A percentile compares a stretch with the other conserved stretches of the same genome.
These are phyloP conservation scores for Metalampra italica DNA, from an alignment of 2,888 invertebrate species.

Conservation along the genomic window DNA sequence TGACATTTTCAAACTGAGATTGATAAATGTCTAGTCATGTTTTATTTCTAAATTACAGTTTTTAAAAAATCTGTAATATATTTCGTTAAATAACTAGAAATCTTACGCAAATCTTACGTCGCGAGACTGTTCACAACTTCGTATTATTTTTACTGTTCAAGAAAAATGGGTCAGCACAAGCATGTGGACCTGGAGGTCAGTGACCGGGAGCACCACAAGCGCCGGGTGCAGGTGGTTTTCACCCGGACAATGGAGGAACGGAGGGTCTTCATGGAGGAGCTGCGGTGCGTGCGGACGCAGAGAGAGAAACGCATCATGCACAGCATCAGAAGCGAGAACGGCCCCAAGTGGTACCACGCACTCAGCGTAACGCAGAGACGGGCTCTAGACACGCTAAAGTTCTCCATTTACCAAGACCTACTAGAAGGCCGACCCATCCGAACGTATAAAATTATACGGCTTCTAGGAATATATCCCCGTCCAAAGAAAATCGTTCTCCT, in stretches of 20 bases:
- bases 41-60: conserved; percentile 50
- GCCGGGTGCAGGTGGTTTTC: conserved; percentile 45
- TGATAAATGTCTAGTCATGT: neutral
- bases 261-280: conserved; percentile 58
- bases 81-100: too few species aligned
- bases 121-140: too few species aligned
- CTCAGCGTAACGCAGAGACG: conserved; percentile 54
- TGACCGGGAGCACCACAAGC: conserved; percentile 32
- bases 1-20: too few species aligned
- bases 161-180: conserved; percentile 8
- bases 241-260: conserved; percentile 45
- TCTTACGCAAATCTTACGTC: too few species aligned
- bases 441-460: conserved; percentile 36
- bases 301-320: conserved; percentile 29
- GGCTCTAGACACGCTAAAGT: conserved; percentile 45
- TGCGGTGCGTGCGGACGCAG: conserved; percentile 42
- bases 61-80: neutral
- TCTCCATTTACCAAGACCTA: conserved; percentile 55
- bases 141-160: neutral
- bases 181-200: conserved; percentile 33
- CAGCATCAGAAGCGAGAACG: conserved; percentile 34
- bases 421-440: conserved; percentile 53
- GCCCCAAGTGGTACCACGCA: conserved; percentile 65
- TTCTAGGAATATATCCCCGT: conserved; percentile 48
- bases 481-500: conserved; percentile 47